These are phyloP conservation scores for Platanista minor DNA, from an alignment of 2,113 vertebrate genomes.

Conservation along the genomic window DNA sequence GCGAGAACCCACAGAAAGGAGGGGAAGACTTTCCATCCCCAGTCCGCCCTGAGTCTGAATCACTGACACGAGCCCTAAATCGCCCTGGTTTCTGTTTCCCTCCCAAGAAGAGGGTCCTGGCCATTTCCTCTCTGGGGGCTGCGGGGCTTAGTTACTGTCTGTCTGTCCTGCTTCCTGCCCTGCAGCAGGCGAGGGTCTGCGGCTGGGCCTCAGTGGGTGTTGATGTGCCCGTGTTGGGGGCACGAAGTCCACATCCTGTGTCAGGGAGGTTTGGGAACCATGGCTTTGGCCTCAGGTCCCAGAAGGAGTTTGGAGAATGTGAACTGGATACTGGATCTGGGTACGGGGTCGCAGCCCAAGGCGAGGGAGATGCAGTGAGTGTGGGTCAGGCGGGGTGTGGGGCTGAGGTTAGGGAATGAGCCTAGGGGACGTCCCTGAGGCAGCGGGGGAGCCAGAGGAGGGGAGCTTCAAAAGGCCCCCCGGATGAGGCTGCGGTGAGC, in stretches of 20 bases:
- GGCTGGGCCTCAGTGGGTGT: too few relatives aligned
- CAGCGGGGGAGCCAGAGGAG: background rate
- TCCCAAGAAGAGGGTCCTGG: too few relatives aligned
- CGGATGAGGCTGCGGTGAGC: background rate
- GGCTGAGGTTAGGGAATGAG: background rate
- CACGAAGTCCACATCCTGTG: too few relatives aligned
- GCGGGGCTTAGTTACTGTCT: too few relatives aligned
- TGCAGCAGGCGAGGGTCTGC: too few relatives aligned
- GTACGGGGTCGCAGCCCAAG: background rate
- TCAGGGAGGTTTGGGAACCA: background rate
- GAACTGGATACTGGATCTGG: background rate
- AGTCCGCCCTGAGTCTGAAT: too few relatives aligned
- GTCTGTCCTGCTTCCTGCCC: too few relatives aligned
- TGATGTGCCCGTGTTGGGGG: background rate
- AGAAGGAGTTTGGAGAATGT: background rate
- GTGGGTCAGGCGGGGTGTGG: background rate
- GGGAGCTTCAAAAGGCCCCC: background rate
- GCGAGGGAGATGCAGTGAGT: background rate
- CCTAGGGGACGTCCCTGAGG: background rate
- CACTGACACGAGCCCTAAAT: too few relatives aligned
- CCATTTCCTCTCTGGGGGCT: too few relatives aligned
- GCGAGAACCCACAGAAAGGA: too few relatives aligned
- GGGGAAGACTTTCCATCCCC: too few relatives aligned
- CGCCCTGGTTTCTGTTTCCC: too few relatives aligned
- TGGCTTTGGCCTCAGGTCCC: background rate